These are phyloP conservation scores for Drosophila seguyi DNA, from an alignment of 1,140 invertebrate genomes.

Conservation along the genomic window DNA sequence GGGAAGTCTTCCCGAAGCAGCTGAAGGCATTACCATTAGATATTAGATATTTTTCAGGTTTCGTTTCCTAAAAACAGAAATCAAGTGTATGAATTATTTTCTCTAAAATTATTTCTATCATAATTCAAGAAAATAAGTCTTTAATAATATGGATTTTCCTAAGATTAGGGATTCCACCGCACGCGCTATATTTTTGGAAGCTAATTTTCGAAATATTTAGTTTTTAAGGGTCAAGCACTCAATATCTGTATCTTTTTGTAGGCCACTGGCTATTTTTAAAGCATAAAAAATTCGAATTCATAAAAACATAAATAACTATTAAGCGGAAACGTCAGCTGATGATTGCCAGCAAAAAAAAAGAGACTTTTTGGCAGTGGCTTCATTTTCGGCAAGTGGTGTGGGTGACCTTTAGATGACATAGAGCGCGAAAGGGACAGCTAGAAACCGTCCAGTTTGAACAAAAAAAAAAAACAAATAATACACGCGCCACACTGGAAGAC, in stretches of 20 bases:
- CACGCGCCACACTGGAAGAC: slow-evolving; percentile 68
- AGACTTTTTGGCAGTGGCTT: slow-evolving; percentile 44
- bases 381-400: slow-evolving; percentile 36
- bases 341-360: slow-evolving; percentile 22
- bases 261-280: slow-evolving; percentile 49
- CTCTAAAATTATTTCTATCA: background rate
- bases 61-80: background rate
- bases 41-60: too few species aligned
- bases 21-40: background rate
- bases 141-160: background rate
- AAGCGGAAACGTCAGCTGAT: slow-evolving; percentile 55
- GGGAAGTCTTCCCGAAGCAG: background rate
- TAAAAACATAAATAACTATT: slow-evolving; percentile 56
- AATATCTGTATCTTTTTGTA: slow-evolving; percentile 6
- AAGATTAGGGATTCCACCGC: background rate
- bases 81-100: background rate
- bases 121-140: background rate
- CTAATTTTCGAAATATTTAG: background rate
- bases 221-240: background rate
- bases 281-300: slow-evolving; percentile 59
- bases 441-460: slow-evolving; percentile 11
- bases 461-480: slow-evolving; percentile 4
- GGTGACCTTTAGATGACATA: slow-evolving; percentile 80
- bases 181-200: background rate
- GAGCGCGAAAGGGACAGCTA: slow-evolving; percentile 30